Evolutionary conservation across 1,140 invertebrate species (phyloP), one percentile per base, ranked within the genome.

Genomic region (Pseudoatta argentina): DNA sequence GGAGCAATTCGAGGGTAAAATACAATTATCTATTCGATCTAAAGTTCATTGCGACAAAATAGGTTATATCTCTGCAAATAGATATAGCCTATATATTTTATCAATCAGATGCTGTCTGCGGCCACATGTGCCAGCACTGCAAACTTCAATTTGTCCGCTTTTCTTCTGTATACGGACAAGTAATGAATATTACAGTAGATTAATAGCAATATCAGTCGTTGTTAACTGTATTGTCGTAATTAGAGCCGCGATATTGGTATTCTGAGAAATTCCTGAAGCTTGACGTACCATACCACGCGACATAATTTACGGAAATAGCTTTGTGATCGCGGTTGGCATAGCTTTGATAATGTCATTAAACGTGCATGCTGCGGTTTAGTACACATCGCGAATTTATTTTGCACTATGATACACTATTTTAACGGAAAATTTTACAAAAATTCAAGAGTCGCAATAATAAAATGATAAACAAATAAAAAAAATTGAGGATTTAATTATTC

Each of bases 241-340:
- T 91, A 91, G 85, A 91, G 77, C 69, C 63, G 61, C 72, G 87
- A 85, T 88, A 91, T 91, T 90, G 89, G 89, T 86, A 91, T 91
- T 91, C 89, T 64, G 85, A 86, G 87, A 76, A 87, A 91, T 91
- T 91, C 87, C 89, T 78, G 83, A 73, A 91, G 83, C 87, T 79
- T 86, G 76, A 61, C 61, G 69, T 57, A 72, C 55, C 21, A 75
- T 66, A 82, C 66, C 71, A 51, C 87, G 88, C 89, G 88, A 92
- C 91, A 92, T 92, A 92, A 92, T 92, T 92, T 92, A 92, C 86
- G 86, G 86, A 91, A 92, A 92, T 92, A 92, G 91, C 90, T 82
- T 69, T 57, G 88, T 85, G 87, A 90, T 89, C 86, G 89, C 66
- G 89, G 86, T 83, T 59, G 39, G 71, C 89, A 90, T 90, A 86